Conservation (phyloP, 2,888 invertebrate genomes). For the Xanthia icteritia region DNA sequence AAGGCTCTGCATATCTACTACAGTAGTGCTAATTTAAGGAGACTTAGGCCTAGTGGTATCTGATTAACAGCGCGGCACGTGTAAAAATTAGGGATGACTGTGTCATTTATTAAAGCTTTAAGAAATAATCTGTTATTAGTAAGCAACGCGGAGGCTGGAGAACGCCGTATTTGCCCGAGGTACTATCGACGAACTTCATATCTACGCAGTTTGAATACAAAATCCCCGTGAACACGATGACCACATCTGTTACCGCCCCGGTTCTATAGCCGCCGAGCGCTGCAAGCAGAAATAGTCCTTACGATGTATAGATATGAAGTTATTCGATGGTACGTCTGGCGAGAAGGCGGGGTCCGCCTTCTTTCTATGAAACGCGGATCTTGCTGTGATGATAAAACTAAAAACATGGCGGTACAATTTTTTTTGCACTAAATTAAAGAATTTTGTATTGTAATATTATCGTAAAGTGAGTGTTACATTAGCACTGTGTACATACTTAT, state of each 20-base stretch:
- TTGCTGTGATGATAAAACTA: constrained; percentile 14
- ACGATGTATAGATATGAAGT: too few species aligned
- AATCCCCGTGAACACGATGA: too few species aligned
- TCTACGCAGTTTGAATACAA: too few species aligned
- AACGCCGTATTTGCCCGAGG: not conserved
- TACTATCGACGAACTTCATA: too few species aligned
- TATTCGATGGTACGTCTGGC: too few species aligned
- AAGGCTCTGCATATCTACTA: constrained; percentile 5
- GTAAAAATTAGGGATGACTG: constrained; percentile 11
- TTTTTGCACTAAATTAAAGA: constrained; percentile 1
- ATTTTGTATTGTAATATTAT: constrained; percentile 43
- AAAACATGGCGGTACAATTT: not conserved
- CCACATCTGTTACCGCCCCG: too few species aligned
- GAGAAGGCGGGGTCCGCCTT: not conserved
- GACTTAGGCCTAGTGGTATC: constrained; percentile 3
- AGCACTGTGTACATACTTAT: constrained; percentile 13
- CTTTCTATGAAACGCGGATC: not conserved
- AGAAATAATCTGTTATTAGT: constrained; percentile 9
- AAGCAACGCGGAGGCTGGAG: not conserved
- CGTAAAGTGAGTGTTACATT: not conserved
- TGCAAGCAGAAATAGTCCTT: too few species aligned
- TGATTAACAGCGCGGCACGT: not conserved
- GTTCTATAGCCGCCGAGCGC: too few species aligned
- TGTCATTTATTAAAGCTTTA: constrained; percentile 26
- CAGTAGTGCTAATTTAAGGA: not conserved